Evolutionary conservation across 2,113 vertebrate genomes (phyloP).

Genomic region (Malaclemys terrapin): DNA sequence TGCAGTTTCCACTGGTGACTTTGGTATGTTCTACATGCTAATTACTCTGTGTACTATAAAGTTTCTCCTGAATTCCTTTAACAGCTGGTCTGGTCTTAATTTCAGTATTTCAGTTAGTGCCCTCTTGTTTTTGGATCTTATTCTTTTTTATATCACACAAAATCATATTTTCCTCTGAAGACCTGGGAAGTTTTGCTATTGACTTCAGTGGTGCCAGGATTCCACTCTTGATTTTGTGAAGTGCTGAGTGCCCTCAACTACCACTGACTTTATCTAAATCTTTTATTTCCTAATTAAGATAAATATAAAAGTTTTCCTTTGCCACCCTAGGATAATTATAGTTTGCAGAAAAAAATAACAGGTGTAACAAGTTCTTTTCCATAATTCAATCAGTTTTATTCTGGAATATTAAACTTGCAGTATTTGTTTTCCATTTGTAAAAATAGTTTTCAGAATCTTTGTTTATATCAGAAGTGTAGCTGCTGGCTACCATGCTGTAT

Average conservation of each 20-base stretch:
- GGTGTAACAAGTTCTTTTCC: not conserved
- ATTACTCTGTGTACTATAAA: not conserved
- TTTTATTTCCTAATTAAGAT: not conserved
- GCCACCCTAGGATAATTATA: not conserved
- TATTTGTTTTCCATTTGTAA: not conserved
- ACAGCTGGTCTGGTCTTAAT: not conserved
- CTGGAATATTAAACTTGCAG: not conserved
- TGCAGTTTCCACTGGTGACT: not conserved
- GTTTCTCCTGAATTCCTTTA: not conserved
- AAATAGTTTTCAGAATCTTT: not conserved
- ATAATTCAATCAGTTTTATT: not conserved
- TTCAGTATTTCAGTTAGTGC: not conserved
- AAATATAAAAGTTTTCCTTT: not conserved
- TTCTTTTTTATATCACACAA: not conserved
- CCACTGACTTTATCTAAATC: not conserved
- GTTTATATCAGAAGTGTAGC: not conserved
- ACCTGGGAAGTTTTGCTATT: not conserved
- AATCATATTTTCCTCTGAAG: not conserved
- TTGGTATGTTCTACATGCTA: not conserved
- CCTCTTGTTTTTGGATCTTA: not conserved
- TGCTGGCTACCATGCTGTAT: not conserved
- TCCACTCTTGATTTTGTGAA: not conserved
- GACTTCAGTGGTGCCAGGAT: not conserved
- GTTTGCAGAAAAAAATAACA: not conserved
- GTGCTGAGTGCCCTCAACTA: not conserved